phyloP scores from a whole-genome alignment of 2,888 invertebrate genomes.

The Drosophila melanosoma region DNA sequence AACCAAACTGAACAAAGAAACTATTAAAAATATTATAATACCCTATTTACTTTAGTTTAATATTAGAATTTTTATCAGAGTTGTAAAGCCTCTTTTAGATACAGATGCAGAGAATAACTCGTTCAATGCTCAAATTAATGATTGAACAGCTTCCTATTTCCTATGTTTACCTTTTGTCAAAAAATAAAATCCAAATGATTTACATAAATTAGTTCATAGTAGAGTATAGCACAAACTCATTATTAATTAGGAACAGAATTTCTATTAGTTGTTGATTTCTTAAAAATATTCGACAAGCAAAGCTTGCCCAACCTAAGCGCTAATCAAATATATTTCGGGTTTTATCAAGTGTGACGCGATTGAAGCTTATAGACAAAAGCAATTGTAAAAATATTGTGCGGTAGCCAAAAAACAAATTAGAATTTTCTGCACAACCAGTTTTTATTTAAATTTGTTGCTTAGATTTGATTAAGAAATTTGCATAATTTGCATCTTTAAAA shows the following conservation, averaged over 20 bases:
- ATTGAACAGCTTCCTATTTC: background rate
- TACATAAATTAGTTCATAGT: background rate
- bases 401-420: conserved; percentile 38
- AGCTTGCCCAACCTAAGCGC: conserved; percentile 4
- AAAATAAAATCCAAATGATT: background rate
- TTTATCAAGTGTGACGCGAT: conserved; percentile 9
- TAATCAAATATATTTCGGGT: background rate
- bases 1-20: background rate
- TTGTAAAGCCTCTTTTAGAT: background rate
- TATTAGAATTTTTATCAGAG: background rate
- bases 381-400: conserved; percentile 20
- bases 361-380: conserved; percentile 2
- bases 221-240: background rate
- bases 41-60: background rate
- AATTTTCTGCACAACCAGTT: conserved; percentile 33
- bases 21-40: background rate
- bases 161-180: background rate
- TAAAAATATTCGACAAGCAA: background rate
- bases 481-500: conserved; percentile 46
- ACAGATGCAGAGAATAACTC: background rate
- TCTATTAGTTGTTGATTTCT: background rate
- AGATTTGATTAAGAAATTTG: conserved; percentile 50
- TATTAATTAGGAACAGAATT: background rate
- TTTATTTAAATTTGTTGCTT: conserved; percentile 25
- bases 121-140: background rate